phyloP scores from a whole-genome alignment of 2,888 invertebrate genomes.

The Leucoma salicis region DNA sequence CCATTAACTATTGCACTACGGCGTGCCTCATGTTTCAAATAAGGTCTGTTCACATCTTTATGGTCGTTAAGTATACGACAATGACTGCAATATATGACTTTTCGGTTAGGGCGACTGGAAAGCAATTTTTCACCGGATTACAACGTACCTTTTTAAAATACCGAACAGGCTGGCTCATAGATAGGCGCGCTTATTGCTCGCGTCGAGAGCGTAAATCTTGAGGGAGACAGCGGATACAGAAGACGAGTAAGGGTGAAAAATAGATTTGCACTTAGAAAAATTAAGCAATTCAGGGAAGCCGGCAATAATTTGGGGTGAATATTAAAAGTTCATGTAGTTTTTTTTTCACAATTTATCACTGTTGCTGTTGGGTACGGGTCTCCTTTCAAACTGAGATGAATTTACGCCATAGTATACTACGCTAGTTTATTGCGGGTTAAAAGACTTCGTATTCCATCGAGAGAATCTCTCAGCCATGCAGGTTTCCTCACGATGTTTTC shows the following conservation, averaged over 20 bases:
- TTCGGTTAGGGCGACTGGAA: conserved; percentile 53
- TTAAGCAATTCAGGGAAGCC: conserved; percentile 52
- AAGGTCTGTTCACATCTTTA: conserved; percentile 63
- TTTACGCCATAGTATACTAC: no score
- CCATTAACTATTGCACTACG: no score
- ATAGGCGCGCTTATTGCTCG: conserved; percentile 68
- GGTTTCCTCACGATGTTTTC: no score
- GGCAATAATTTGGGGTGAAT: conserved; percentile 27
- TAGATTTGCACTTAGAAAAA: conserved; percentile 74
- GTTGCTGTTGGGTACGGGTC: no score
- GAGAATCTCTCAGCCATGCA: no score
- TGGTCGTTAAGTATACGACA: conserved; percentile 59
- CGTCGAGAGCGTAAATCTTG: conserved; percentile 72
- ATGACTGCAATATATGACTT: conserved; percentile 66
- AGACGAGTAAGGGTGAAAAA: conserved; percentile 62
- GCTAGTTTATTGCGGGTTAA: no score
- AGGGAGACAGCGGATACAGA: conserved; percentile 52
- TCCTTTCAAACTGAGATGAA: no score
- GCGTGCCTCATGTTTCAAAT: no score
- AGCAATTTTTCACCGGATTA: conserved; percentile 76
- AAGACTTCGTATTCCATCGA: no score
- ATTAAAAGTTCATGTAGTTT: conserved; percentile 16
- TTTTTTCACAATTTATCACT: no score
- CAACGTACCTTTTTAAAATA: conserved; percentile 76
- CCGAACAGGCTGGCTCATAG: conserved; percentile 56